Percentiles rank a stretch among this genome's conserved stretches.
Conservation (phyloP, 64 coral and sea anemone species). For the Hydrozoanthus tunicans region DNA sequence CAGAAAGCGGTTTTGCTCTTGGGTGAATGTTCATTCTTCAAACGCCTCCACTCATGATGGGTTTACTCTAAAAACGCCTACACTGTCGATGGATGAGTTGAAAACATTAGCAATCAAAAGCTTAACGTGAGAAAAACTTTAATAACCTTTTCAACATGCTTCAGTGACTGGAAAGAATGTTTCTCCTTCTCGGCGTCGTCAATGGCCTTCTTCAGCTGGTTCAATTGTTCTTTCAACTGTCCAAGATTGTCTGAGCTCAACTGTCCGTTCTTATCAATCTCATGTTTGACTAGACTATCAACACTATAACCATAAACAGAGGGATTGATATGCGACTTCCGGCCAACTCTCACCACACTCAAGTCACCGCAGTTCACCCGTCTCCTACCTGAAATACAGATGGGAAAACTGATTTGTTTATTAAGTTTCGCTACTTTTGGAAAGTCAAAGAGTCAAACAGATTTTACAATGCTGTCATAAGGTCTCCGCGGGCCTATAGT, state of each 20-base stretch:
- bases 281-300: slow-evolving; percentile 55
- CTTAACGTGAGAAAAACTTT: too few relatives aligned
- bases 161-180: slow-evolving; percentile 3
- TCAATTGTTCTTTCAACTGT: slow-evolving; percentile 39
- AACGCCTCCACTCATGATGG: too few relatives aligned
- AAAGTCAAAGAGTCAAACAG: too few relatives aligned
- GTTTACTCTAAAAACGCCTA: too few relatives aligned
- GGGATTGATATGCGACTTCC: slow-evolving; percentile 67
- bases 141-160: background rate
- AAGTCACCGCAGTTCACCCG: slow-evolving; percentile 81
- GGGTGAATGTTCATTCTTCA: too few relatives aligned
- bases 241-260: background rate
- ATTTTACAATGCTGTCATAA: too few relatives aligned
- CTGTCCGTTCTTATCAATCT: background rate
- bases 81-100: too few relatives aligned
- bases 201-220: background rate
- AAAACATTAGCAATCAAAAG: too few relatives aligned
- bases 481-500: too few relatives aligned
- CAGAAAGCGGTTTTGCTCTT: too few relatives aligned
- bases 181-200: slow-evolving; percentile 25
- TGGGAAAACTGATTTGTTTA: background rate
- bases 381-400: slow-evolving; percentile 36
- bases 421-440: background rate
- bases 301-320: slow-evolving; percentile 51
- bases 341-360: slow-evolving; percentile 80